Evolutionary conservation across 2,888 invertebrate genomes (phyloP).

Genomic region (Magallana nippona): DNA sequence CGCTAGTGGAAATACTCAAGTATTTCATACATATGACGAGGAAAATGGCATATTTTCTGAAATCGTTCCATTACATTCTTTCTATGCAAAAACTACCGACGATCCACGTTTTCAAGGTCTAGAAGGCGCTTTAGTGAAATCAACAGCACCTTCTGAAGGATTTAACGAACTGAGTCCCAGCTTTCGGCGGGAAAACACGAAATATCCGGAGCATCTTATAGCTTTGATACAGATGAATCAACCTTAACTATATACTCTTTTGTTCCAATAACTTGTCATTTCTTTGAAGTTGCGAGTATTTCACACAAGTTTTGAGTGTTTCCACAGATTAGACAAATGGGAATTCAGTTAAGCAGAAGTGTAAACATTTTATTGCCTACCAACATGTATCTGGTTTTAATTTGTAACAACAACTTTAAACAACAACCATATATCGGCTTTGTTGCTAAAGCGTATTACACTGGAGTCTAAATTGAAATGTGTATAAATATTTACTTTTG

Average conservation of each 20-base stretch:
- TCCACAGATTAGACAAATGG: slow-evolving; percentile 18
- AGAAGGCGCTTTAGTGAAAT: slow-evolving; percentile 61
- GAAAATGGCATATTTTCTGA: slow-evolving; percentile 58
- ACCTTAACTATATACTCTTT: neutral
- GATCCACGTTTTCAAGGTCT: slow-evolving; percentile 67
- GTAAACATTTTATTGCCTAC: slow-evolving; percentile 12
- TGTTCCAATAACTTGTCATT: neutral
- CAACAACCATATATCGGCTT: slow-evolving; percentile 4
- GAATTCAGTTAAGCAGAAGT: neutral
- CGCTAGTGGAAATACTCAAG: slow-evolving; percentile 56
- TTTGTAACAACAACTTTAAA: slow-evolving; percentile 13
- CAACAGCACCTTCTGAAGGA: slow-evolving; percentile 62
- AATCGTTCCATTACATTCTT: slow-evolving; percentile 56
- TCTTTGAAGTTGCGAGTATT: neutral
- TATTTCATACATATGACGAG: slow-evolving; percentile 61
- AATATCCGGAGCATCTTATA: slow-evolving; percentile 43
- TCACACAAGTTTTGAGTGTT: neutral
- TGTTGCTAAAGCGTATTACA: neutral
- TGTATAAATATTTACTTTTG: no score
- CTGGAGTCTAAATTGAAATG: no score
- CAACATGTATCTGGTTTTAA: neutral
- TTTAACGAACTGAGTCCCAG: slow-evolving; percentile 69
- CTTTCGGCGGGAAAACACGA: slow-evolving; percentile 50
- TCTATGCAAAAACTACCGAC: slow-evolving; percentile 56
- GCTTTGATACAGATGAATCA: slow-evolving; percentile 25